These are phyloP conservation scores for Perizoma flavofasciatum DNA, from an alignment of 2,888 invertebrate genomes.

Conservation along the genomic window DNA sequence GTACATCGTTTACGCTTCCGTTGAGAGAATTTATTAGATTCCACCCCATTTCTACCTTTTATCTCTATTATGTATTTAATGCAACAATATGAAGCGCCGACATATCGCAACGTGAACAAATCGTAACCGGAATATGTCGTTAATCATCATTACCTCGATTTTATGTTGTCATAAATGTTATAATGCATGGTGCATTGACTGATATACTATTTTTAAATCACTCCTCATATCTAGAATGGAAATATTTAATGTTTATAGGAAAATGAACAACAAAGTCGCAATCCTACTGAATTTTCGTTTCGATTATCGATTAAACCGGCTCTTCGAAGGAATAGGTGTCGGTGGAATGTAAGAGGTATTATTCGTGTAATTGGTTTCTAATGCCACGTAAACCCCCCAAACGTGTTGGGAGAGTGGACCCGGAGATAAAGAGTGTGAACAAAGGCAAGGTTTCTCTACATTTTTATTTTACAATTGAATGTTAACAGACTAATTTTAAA, in stretches of 20 bases:
- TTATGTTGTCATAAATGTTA: slow-evolving; percentile 19
- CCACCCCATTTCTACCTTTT: slow-evolving; percentile 78
- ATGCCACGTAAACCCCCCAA: slow-evolving; percentile 83
- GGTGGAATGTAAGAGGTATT: slow-evolving; percentile 56
- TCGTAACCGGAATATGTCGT: slow-evolving; percentile 48
- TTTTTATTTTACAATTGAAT: slow-evolving; percentile 26
- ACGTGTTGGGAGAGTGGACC: slow-evolving; percentile 80
- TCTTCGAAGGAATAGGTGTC: slow-evolving; percentile 44
- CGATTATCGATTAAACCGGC: slow-evolving; percentile 42
- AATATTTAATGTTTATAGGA: background rate
- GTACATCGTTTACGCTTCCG: slow-evolving; percentile 81
- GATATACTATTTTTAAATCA: too few species aligned
- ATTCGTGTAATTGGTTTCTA: slow-evolving; percentile 84
- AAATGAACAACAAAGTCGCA: slow-evolving; percentile 1
- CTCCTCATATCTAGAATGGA: too few species aligned
- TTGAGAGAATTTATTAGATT: slow-evolving; percentile 78
- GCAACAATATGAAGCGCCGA: slow-evolving; percentile 57
- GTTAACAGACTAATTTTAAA: slow-evolving; percentile 4
- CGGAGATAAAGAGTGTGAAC: slow-evolving; percentile 77
- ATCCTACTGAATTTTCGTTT: slow-evolving; percentile 15
- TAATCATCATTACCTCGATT: slow-evolving; percentile 43
- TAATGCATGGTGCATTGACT: background rate
- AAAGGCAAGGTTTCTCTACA: slow-evolving; percentile 42
- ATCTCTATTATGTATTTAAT: slow-evolving; percentile 76
- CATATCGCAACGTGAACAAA: slow-evolving; percentile 56